Conservation (phyloP, 2,888 invertebrate species). For the Idaea aversata region DNA sequence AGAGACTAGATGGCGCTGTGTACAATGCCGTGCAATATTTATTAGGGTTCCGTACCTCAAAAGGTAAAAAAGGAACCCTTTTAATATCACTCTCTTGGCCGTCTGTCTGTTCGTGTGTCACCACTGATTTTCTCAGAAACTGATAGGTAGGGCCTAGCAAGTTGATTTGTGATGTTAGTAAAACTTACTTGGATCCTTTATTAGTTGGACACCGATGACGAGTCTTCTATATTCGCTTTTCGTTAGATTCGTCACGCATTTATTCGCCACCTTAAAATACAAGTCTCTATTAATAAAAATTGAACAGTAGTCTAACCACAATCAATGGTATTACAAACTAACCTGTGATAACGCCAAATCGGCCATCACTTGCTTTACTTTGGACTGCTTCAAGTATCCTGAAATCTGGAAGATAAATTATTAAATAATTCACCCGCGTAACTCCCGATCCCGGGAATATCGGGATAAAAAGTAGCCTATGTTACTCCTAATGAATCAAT, state of each 20-base stretch:
- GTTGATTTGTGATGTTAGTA: not conserved
- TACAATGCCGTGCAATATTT: too few relatives aligned
- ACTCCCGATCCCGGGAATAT: too few relatives aligned
- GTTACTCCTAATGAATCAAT: too few relatives aligned
- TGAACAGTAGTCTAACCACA: not conserved
- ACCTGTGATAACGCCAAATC: slow-evolving; percentile 94
- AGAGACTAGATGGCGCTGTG: too few relatives aligned
- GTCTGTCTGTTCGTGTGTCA: too few relatives aligned
- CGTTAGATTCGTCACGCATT: slow-evolving; percentile 90
- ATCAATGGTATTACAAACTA: slow-evolving; percentile 17
- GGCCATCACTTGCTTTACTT: slow-evolving; percentile 95
- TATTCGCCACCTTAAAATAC: slow-evolving; percentile 84
- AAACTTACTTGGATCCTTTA: slow-evolving; percentile 92
- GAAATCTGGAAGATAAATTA: slow-evolving; percentile 75
- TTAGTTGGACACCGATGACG: slow-evolving; percentile 94
- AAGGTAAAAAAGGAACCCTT: too few relatives aligned
- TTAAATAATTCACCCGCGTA: too few relatives aligned
- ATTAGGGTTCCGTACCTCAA: too few relatives aligned
- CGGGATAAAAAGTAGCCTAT: too few relatives aligned
- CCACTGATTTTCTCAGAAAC: too few relatives aligned
- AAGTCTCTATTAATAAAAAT: not conserved
- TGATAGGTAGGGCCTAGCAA: too few relatives aligned
- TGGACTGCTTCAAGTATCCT: slow-evolving; percentile 88
- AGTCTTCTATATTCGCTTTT: slow-evolving; percentile 94
- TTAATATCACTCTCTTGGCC: too few relatives aligned